A percentile compares a stretch with the other conserved stretches of the same genome.
phyloP scores from a whole-genome alignment of 1,140 invertebrate genomes.

The Ooceraea biroi region DNA sequence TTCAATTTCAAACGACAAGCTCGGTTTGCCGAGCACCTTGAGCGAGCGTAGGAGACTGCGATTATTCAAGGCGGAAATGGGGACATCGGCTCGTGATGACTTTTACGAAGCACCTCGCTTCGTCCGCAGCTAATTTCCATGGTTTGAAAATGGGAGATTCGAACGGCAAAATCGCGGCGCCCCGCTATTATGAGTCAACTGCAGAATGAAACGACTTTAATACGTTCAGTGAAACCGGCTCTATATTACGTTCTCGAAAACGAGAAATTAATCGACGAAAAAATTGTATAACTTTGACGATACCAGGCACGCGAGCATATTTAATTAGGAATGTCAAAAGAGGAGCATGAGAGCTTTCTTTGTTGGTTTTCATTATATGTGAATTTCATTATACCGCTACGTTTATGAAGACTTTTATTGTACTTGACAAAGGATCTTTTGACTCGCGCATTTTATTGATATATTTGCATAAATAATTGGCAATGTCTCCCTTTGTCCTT shows the following conservation, averaged over 20 bases:
- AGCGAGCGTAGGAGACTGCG: constrained; percentile 23
- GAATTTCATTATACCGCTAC: not conserved
- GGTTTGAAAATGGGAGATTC: constrained; percentile 37
- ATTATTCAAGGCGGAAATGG: constrained; percentile 60
- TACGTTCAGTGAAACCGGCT: constrained; percentile 32
- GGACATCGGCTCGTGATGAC: constrained; percentile 54
- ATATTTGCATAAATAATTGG: constrained; percentile 1
- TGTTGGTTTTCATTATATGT: not conserved
- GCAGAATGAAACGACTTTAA: constrained; percentile 36
- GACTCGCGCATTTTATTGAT: not conserved
- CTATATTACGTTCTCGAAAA: constrained; percentile 17
- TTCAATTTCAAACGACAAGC: constrained; percentile 54
- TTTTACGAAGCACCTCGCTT: constrained; percentile 36
- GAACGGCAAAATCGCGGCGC: constrained; percentile 36
- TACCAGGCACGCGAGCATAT: not conserved
- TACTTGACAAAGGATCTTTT: not conserved
- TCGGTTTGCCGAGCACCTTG: constrained; percentile 31
- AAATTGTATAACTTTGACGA: not conserved
- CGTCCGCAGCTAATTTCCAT: constrained; percentile 52
- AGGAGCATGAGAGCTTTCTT: not conserved
- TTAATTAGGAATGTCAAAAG: not conserved
- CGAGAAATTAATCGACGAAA: not conserved
- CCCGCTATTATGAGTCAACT: constrained; percentile 53
- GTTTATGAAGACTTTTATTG: not conserved
- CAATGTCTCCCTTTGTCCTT: not conserved